Percentiles rank a stretch among this genome's conserved stretches.
These are phyloP conservation scores for Scolanthus callimorphus DNA, from an alignment of 92 coral and sea anemone genomes.

Conservation along the genomic window DNA sequence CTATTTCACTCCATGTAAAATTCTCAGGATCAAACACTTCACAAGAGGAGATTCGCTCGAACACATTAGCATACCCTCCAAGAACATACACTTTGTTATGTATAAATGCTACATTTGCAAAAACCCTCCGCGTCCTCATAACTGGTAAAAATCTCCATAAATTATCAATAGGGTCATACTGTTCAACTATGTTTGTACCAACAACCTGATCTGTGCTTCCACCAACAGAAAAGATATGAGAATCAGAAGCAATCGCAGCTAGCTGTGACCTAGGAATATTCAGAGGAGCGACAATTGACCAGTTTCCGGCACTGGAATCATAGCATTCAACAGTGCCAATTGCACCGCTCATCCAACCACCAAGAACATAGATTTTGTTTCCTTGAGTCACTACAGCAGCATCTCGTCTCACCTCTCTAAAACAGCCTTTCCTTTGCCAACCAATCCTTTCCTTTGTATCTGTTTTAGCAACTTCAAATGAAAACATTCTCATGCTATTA, in stretches of 20 bases:
- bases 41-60: constrained; percentile 27
- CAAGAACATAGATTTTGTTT: constrained; percentile 60
- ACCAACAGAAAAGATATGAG: constrained; percentile 56
- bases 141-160: constrained; percentile 53
- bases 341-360: constrained; percentile 63
- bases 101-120: constrained; percentile 33
- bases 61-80: constrained; percentile 43
- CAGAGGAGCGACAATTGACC: constrained; percentile 55
- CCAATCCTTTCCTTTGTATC: constrained; percentile 20
- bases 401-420: constrained; percentile 42
- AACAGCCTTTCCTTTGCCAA: constrained; percentile 55
- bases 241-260: constrained; percentile 51
- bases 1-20: constrained; percentile 46
- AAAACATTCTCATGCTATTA: constrained; percentile 37
- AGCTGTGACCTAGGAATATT: constrained; percentile 50
- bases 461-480: constrained; percentile 41
- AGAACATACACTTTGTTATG: constrained; percentile 53
- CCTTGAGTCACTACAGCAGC: constrained; percentile 47
- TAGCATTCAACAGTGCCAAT: constrained; percentile 69
- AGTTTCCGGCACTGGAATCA: constrained; percentile 39
- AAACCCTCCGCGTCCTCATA: constrained; percentile 49
- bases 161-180: constrained; percentile 40
- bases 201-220: constrained; percentile 46
- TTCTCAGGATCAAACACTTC: constrained; percentile 41
- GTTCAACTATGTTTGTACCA: constrained; percentile 44